Conservation (phyloP, 1,140 invertebrate genomes). For the Nebria ingens region DNA sequence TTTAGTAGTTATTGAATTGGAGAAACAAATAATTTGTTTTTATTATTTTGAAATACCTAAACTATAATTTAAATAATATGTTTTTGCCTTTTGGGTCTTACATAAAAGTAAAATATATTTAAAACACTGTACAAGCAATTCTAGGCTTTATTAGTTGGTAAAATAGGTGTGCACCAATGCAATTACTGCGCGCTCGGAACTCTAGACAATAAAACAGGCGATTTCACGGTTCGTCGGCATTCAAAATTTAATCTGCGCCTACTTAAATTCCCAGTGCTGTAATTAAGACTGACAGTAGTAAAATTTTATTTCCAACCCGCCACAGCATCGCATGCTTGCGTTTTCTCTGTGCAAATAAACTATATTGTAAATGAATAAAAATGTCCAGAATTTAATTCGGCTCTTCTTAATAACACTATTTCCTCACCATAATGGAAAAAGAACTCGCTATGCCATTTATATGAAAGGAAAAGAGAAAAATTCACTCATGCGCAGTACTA, state of each 20-base stretch:
- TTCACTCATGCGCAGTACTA: too few relatives aligned
- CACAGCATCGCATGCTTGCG: not conserved
- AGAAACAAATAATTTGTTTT: too few relatives aligned
- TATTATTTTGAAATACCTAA: too few relatives aligned
- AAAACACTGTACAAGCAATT: not conserved
- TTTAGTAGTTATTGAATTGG: too few relatives aligned
- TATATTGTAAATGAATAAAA: conserved; percentile 7
- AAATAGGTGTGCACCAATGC: not conserved
- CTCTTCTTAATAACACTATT: not conserved
- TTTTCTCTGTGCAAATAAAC: not conserved
- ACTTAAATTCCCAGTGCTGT: not conserved
- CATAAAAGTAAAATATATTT: conserved; percentile 5
- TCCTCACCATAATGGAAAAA: too few relatives aligned
- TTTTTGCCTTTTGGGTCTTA: too few relatives aligned
- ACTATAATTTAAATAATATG: too few relatives aligned
- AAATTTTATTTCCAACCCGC: conserved; percentile 5
- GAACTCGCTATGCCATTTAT: too few relatives aligned
- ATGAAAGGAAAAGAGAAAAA: too few relatives aligned
- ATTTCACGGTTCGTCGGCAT: not conserved
- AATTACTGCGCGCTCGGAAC: not conserved
- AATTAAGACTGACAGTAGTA: conserved; percentile 3
- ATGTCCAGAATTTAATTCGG: not conserved
- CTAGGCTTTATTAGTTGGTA: not conserved
- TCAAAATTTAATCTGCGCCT: conserved; percentile 6
- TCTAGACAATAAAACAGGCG: conserved; percentile 2